These are phyloP conservation scores for Brachionus rotundiformis DNA, from an alignment of 1,140 invertebrate genomes.

Conservation along the genomic window DNA sequence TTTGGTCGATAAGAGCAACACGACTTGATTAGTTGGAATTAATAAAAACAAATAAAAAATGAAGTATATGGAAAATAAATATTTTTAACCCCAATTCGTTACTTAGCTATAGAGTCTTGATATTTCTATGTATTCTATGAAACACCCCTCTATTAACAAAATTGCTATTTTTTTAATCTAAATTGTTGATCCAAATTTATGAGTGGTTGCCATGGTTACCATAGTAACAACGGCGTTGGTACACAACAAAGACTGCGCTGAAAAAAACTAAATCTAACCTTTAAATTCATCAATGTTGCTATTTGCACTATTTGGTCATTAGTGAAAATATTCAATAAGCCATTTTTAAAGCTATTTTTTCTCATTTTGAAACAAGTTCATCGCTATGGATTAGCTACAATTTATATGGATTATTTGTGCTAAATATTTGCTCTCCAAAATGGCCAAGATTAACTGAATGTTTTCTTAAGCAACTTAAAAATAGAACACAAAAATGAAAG, in stretches of 20 bases:
- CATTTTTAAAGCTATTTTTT: not conserved
- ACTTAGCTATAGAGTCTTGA: conserved; percentile 37
- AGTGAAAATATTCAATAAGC: not conserved
- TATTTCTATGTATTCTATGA: conserved; percentile 10
- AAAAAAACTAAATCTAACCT: not conserved
- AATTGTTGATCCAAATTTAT: not conserved
- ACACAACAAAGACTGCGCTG: not conserved
- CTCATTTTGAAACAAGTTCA: not conserved
- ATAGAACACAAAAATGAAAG: not conserved
- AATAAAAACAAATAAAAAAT: conserved; percentile 24
- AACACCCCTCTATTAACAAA: not conserved
- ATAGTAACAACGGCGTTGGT: not conserved
- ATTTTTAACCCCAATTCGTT: conserved; percentile 23
- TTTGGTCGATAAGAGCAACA: conserved; percentile 43
- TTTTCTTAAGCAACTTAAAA: not conserved
- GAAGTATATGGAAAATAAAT: conserved; percentile 5
- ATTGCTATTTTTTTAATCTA: not conserved
- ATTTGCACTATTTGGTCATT: not conserved
- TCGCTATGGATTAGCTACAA: not conserved
- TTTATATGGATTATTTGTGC: conserved; percentile 14
- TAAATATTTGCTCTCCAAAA: conserved; percentile 20
- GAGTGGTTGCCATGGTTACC: conserved; percentile 14
- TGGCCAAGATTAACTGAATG: not conserved
- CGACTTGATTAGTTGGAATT: conserved; percentile 25
- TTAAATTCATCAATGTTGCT: not conserved